Evolutionary conservation across 2,888 invertebrate species (phyloP).

Genomic region (Cephus pygmeus): DNA sequence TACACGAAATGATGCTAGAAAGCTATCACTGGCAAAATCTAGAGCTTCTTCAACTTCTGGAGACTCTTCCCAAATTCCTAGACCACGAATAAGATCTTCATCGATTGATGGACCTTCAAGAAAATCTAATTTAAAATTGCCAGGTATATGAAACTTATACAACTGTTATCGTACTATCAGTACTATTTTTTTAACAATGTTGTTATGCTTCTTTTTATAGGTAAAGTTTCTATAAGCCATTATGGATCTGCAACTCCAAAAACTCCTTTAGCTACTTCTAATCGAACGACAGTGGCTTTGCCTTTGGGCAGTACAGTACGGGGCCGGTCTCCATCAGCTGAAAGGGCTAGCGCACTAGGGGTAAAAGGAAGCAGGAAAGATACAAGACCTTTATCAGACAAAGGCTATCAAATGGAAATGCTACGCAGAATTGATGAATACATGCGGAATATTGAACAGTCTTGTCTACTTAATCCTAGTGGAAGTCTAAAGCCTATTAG

Average conservation of each 20-base stretch:
- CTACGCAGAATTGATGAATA: conserved; percentile 52
- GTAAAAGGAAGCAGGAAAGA: conserved; percentile 51
- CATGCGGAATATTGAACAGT: conserved; percentile 40
- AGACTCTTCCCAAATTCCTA: conserved; percentile 51
- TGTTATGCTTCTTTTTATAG: neutral
- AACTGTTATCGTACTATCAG: neutral
- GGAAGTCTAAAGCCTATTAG: conserved; percentile 56
- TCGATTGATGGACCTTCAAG: conserved; percentile 43
- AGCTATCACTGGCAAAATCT: conserved; percentile 32
- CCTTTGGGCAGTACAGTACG: conserved; percentile 26
- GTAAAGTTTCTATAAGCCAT: conserved; percentile 29
- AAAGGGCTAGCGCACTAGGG: conserved; percentile 45
- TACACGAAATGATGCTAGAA: conserved; percentile 36
- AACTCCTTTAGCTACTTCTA: conserved; percentile 27
- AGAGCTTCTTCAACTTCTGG: conserved; percentile 26
- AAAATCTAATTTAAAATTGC: conserved; percentile 39
- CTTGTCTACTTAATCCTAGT: conserved; percentile 45
- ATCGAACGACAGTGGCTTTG: conserved; percentile 17
- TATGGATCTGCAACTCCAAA: conserved; percentile 31
- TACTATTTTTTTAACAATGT: neutral
- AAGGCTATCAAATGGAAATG: conserved; percentile 52
- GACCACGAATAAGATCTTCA: conserved; percentile 43
- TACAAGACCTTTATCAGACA: conserved; percentile 51
- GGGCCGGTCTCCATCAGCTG: conserved; percentile 52
- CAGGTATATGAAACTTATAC: conserved; percentile 32